Conservation (phyloP, 1,140 invertebrate species). For the Lutraria rhynchaena region DNA sequence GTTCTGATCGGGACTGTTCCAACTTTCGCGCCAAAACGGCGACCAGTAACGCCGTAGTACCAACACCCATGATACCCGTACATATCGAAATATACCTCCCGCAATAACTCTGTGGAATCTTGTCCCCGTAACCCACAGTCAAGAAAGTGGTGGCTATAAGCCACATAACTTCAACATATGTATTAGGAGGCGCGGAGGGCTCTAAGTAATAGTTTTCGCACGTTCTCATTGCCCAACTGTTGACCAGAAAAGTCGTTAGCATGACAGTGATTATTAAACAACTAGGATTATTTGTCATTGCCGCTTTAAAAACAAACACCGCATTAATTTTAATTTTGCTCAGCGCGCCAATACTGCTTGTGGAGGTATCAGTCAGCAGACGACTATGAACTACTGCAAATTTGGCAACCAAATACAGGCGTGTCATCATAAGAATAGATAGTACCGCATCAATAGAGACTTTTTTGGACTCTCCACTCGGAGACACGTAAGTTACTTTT, state of each 20-base stretch:
- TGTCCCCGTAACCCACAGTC: constrained; percentile 81
- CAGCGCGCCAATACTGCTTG: constrained; percentile 79
- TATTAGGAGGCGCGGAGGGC: constrained; percentile 38
- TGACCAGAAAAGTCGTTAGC: constrained; percentile 72
- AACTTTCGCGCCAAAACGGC: constrained; percentile 75
- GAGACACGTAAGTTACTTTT: constrained; percentile 59
- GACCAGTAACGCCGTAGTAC: constrained; percentile 77
- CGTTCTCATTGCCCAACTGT: constrained; percentile 77
- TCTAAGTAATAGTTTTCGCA: constrained; percentile 73
- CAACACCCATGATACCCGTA: constrained; percentile 77
- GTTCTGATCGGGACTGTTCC: constrained; percentile 70
- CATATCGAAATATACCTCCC: constrained; percentile 77
- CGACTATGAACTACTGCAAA: constrained; percentile 80
- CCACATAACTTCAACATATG: constrained; percentile 79
- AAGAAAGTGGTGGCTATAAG: constrained; percentile 81
- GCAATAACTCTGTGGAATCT: constrained; percentile 78
- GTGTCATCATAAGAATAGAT: constrained; percentile 80
- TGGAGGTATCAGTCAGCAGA: constrained; percentile 79
- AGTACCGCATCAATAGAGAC: constrained; percentile 79
- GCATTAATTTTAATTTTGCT: constrained; percentile 80
- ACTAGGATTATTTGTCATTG: constrained; percentile 77
- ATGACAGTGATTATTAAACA: constrained; percentile 73
- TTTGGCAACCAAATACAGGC: constrained; percentile 75
- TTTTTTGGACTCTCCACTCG: constrained; percentile 43
- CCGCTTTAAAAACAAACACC: constrained; percentile 79